Evolutionary conservation across 2,888 invertebrate genomes (phyloP), one percentile per base, ranked within the genome.

Genomic region (Psylliodes chrysocephalus): DNA sequence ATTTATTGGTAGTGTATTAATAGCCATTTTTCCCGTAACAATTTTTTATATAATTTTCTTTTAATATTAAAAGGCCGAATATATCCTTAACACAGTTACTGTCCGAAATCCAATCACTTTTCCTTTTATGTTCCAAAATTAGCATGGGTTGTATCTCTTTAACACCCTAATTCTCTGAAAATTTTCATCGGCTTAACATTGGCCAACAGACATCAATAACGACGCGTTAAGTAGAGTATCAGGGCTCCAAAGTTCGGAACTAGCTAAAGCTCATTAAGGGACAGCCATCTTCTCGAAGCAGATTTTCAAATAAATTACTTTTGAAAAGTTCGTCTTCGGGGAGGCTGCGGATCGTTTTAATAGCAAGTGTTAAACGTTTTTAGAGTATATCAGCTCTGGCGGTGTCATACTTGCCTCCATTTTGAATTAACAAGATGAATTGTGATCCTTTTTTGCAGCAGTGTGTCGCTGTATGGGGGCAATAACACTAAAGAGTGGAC

Each of bases 161-260:
- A 35, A 25, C 47, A 25, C 14, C 22, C 22, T 17, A 15, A 49
- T 12, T 8, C 49, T 15, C 49, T 49, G 28, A 30, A 57, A 57
- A 47, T 46, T 46, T 22, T 47, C 35, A 15, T 15, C n/a, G 47
- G 47, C 33, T 57, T 57, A 47, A 22, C 19, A 47, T 22, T 47
- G 47, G 33, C 47, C 47, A 47, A 57, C 47, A 47, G 57, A 59
- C 59, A 51, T 59, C 68, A 57, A 71, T 73, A 75, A 75, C 74
- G 74, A 72, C 72, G 72, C 71, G 71, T 72, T 73, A 72, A 74
- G 69, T 72, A 71, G 70, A 67, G 71, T 70, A 72, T 68, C 70
- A 60, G 68, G 68, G 28, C 49, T 35, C 28, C 15, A 10, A 19
- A 59, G 49, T 49, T 59, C 71, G 62, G 59, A 72, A 71, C 73